Conservation (phyloP, 2,888 invertebrate species). For the Creontiades dilutus region DNA sequence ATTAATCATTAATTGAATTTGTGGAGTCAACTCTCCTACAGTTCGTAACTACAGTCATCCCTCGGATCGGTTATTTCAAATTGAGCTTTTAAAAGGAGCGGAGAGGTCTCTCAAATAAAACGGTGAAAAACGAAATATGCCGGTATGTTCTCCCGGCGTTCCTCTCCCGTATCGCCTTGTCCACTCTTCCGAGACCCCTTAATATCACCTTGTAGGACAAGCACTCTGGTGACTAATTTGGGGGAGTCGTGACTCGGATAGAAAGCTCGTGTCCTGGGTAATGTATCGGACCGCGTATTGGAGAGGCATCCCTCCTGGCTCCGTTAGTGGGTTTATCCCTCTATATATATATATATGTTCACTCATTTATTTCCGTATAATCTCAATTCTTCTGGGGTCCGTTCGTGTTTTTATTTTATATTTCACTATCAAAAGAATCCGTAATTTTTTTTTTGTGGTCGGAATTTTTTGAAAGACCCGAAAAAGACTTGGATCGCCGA, state of each 20-base stretch:
- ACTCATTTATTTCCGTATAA: background rate
- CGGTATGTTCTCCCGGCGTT: background rate
- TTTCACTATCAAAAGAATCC: background rate
- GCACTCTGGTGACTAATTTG: constrained; percentile 62
- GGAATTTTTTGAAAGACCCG: background rate
- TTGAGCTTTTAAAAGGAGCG: constrained; percentile 23
- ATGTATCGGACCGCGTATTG: constrained; percentile 50
- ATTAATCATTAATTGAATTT: background rate
- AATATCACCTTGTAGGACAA: constrained; percentile 40
- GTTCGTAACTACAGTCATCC: background rate
- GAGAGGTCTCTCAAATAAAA: background rate
- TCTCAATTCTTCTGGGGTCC: background rate
- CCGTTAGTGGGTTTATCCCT: background rate
- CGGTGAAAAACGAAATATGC: background rate
- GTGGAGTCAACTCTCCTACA: too few species aligned
- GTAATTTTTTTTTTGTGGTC: background rate
- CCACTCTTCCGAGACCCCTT: constrained; percentile 3
- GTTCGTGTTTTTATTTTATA: background rate
- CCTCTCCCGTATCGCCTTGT: background rate
- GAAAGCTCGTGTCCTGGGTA: constrained; percentile 65
- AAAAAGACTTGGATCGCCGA: background rate
- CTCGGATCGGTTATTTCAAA: background rate
- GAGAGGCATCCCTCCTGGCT: background rate
- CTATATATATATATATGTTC: background rate
- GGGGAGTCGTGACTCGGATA: constrained; percentile 63